Conservation (phyloP, 2,888 invertebrate genomes). For the Sarcophaga rosellei region DNA sequence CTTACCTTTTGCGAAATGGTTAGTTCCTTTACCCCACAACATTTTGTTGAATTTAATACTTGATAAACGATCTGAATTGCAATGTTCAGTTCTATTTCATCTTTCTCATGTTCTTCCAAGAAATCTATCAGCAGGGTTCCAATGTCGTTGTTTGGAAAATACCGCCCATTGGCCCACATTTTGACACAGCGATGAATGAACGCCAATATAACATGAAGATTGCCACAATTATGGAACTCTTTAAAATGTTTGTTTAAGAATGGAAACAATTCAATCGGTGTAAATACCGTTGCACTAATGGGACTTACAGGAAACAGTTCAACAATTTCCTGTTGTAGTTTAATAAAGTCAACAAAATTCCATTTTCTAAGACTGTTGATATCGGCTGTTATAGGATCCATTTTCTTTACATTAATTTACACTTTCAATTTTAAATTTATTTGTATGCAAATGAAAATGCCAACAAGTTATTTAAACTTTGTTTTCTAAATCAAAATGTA, state of each 20-base stretch:
- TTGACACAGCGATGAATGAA: slow-evolving; percentile 55
- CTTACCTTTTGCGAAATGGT: slow-evolving; percentile 39
- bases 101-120: slow-evolving; percentile 29
- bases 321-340: slow-evolving; percentile 12
- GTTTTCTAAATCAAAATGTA: too few species aligned
- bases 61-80: slow-evolving; percentile 64
- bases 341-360: slow-evolving; percentile 11
- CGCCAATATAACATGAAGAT: slow-evolving; percentile 32
- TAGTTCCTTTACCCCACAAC: slow-evolving; percentile 1
- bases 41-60: slow-evolving; percentile 41
- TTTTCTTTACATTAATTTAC: background rate
- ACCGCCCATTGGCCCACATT: background rate
- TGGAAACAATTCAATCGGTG: slow-evolving; percentile 38
- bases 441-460: too few species aligned
- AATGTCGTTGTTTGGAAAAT: slow-evolving; percentile 33
- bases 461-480: too few species aligned
- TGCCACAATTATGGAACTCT: slow-evolving; percentile 43
- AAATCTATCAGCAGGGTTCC: slow-evolving; percentile 9
- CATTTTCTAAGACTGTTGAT: slow-evolving; percentile 11
- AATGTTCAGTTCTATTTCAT: slow-evolving; percentile 49
- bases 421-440: too few species aligned
- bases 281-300: background rate
- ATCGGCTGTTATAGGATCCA: background rate
- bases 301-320: background rate
- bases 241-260: slow-evolving; percentile 53